phyloP scores from a whole-genome alignment of 1,140 invertebrate species.

The Drosophila simulans region DNA sequence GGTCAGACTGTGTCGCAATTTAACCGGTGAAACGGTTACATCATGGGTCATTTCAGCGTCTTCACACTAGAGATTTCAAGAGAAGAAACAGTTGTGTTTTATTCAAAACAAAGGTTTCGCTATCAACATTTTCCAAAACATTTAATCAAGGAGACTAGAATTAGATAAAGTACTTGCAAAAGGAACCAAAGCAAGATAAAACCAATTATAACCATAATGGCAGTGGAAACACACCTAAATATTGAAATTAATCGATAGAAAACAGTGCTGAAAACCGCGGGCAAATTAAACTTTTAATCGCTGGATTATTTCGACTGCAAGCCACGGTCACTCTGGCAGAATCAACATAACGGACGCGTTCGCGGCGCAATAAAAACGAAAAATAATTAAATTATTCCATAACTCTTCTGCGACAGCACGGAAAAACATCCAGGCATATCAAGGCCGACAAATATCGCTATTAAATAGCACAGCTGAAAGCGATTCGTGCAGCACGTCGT shows the following conservation, averaged over 20 bases:
- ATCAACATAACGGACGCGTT: constrained; percentile 6
- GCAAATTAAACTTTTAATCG: background rate
- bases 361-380: constrained; percentile 4
- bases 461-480: constrained; percentile 1
- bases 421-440: constrained; percentile 3
- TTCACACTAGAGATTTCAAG: background rate
- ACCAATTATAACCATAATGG: too few species aligned
- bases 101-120: too few species aligned
- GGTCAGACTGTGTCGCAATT: constrained; percentile 4
- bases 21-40: background rate
- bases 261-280: background rate
- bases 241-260: background rate
- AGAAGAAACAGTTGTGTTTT: background rate
- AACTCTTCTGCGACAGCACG: background rate
- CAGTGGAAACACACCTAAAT: background rate
- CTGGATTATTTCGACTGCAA: background rate
- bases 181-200: too few species aligned
- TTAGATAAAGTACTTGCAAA: too few species aligned
- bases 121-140: too few species aligned
- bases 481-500: constrained; percentile 22
- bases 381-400: constrained; percentile 8
- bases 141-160: too few species aligned
- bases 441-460: constrained; percentile 1
- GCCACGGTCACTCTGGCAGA: constrained; percentile 7
- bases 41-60: background rate